Evolutionary conservation across 2,113 vertebrate genomes (phyloP), one percentile per base, ranked within the genome.

Genomic region (Salvelinus fontinalis): DNA sequence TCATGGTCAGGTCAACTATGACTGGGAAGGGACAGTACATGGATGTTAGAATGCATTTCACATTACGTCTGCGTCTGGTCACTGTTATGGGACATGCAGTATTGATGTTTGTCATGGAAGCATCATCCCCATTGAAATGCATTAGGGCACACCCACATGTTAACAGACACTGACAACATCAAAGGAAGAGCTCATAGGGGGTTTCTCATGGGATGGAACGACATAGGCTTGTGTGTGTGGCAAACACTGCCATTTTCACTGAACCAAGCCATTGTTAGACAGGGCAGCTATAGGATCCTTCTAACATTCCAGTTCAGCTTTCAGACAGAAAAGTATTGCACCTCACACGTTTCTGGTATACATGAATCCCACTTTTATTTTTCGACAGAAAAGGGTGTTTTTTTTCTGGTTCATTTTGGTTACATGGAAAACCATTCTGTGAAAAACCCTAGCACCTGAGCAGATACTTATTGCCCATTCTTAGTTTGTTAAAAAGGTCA

Each of bases 401-500:
- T 81, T 84, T 84, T 86, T 83, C 86, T 89, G 81, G 85, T 88
- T 81, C 81, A 74, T 75, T 87, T 86, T 71, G 83, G 83, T 92
- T 91, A 90, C 90, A 90, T 87, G 92, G 86, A 89, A 90, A 92
- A 91, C 85, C 89, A 80, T 81, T 87, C 81, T 87, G 82, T 89
- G 89, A 90, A 92, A 93, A 92, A 91, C 87, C 83, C 89, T 93
- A 93, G 93, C 92, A 93, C 90, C 92, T 90, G 92, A 93, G 92
- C 88, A 91, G 86, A 80, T 90, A 87, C 78, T 79, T 77, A 81
- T 90, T 89, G 89, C 90, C 86, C 89, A 79, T 89, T 84, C 81
- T 91, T 54, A 54, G 51, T 16, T 91, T 80, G 84, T 79, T 89
- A 86, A 91, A 93, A 93, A 93, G 74, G 64, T 90, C 85, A 89